Percentiles rank a stretch among this genome's conserved stretches.
Evolutionary conservation across 2,113 vertebrate genomes (phyloP).

Genomic region (Naja naja): DNA sequence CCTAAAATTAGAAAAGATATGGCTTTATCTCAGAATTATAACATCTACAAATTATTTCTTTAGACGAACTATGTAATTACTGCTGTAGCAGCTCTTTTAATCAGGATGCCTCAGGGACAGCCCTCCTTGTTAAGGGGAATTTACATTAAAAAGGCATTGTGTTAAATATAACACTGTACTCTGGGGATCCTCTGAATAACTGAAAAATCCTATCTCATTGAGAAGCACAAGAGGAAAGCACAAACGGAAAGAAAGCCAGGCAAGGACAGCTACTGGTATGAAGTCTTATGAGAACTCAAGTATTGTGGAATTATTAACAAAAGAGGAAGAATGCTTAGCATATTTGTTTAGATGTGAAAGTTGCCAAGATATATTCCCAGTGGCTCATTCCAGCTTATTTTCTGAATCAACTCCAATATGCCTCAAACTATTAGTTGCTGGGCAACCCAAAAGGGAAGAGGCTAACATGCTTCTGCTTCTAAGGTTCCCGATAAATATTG

Average conservation of each 20-base stretch:
- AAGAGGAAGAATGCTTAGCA: not conserved
- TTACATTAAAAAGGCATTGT: conserved; percentile 40
- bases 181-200: not conserved
- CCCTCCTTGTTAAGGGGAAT: conserved; percentile 42
- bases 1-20: conserved; percentile 15
- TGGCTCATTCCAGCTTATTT: not conserved
- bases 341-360: not conserved
- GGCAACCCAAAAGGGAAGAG: not conserved
- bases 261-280: not conserved
- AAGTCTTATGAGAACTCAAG: not conserved
- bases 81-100: conserved; percentile 48
- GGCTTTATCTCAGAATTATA: conserved; percentile 40
- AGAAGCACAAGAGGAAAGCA: not conserved
- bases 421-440: not conserved
- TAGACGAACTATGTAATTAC: conserved; percentile 56
- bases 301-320: not conserved
- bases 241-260: not conserved
- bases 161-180: not conserved
- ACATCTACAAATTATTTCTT: conserved; percentile 52
- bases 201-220: not conserved
- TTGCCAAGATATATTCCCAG: not conserved
- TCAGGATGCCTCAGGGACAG: conserved; percentile 50
- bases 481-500: not conserved
- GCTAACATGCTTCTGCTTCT: not conserved
- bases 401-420: not conserved